Evolutionary conservation across 2,113 vertebrate species (phyloP).

Genomic region (Rhegmatorhina hoffmannsi): DNA sequence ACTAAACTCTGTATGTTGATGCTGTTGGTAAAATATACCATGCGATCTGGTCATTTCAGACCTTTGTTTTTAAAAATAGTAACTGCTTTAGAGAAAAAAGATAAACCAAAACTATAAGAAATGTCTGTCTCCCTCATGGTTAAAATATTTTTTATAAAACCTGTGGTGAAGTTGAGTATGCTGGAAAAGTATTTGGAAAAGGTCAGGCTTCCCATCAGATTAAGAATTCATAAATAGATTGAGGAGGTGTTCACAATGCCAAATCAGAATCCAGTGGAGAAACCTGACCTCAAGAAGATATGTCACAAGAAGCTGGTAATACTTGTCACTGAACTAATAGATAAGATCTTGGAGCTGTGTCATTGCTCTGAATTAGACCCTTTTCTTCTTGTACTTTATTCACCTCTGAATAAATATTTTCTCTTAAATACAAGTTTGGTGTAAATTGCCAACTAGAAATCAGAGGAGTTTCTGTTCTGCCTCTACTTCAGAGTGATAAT

Average conservation of each 20-base stretch:
- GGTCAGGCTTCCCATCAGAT: rapidly evolving
- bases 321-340: neutral
- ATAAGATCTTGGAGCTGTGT: neutral
- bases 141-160: neutral
- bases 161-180: neutral
- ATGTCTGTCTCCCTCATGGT: neutral
- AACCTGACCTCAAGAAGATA: neutral
- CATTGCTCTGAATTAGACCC: neutral
- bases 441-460: neutral
- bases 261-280: neutral
- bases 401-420: neutral
- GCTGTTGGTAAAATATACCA: neutral
- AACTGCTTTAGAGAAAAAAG: neutral
- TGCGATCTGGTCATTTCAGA: neutral
- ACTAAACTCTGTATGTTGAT: neutral
- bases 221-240: neutral
- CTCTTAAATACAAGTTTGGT: neutral
- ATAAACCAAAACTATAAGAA: neutral
- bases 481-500: neutral
- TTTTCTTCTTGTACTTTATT: neutral
- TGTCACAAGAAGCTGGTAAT: neutral
- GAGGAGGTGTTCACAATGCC: neutral
- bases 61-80: neutral
- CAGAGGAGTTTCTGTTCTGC: neutral
- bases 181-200: neutral